Evolutionary conservation across 1,140 invertebrate species (phyloP), one percentile per base, ranked within the genome.

Genomic region (Euura saliciscinereae): DNA sequence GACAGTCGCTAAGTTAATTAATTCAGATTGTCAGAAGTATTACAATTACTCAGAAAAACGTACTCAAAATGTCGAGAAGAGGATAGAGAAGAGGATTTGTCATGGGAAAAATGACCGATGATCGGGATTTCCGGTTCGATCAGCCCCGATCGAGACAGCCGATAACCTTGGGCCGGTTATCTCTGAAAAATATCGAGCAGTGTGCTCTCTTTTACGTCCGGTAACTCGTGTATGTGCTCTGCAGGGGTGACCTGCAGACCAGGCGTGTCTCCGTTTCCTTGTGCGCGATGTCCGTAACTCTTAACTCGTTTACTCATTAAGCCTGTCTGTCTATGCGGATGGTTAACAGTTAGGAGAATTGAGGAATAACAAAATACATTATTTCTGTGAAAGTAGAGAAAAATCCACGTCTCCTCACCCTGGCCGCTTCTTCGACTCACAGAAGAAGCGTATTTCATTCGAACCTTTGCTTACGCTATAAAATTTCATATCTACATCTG

Each of bases 191-290:
- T 59, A 59, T 59, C 51, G 51, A 59, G 51, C 51, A 8, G 51
- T 28, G 51, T 11, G 13, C 51, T 11, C 51, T 59, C 13, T 59
- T 59, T 59, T 59, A 59, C 51, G 51, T 59, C 51, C 51, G 51
- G 51, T 59, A 59, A 59, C 51, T 59, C 51, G 51, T 8, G 10
- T 11, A 28, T 28, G 28, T 28, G 51, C 51, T 59, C 51, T n/a
- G 51, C 13, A 59, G 51, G 51, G 51, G 51, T 59, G 51, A 59
- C 10, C 51, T 59, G 51, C 51, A 59, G 51, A 59, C 75, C 73
- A 76, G 74, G 70, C 75, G 75, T 76, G 75, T 76, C 73, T 76
- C 75, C 75, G 75, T 76, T 76, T 76, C 74, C 75, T 76, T 69
- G 68, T 28, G 28, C 72, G 68, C 51, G 51, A 59, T 8, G 8